A percentile compares a stretch with the other conserved stretches of the same genome.
Evolutionary conservation across 2,797 vertebrate genomes (phyloP).

Genomic region (Erithacus rubecula): DNA sequence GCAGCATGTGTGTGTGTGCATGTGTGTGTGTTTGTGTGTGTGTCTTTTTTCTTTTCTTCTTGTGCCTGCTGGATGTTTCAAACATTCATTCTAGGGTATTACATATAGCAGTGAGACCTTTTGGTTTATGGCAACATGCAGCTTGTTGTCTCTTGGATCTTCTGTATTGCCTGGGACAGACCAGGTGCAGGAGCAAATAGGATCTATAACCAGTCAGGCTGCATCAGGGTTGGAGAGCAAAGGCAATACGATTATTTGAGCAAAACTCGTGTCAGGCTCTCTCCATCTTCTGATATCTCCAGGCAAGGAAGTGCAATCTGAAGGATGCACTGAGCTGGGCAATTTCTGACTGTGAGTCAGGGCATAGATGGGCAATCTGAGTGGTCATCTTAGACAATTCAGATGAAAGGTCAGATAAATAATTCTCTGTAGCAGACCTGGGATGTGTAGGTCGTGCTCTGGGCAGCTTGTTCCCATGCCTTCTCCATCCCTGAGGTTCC

Average conservation of each 20-base stretch:
- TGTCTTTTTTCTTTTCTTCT: background rate
- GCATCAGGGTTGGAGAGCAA: fast-evolving
- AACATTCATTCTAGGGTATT: background rate
- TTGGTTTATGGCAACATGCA: background rate
- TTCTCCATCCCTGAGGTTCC: background rate
- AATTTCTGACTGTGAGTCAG: background rate
- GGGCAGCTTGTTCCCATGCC: background rate
- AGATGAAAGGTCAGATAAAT: background rate
- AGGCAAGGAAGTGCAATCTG: background rate
- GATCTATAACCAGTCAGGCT: background rate
- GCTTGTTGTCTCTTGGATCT: background rate
- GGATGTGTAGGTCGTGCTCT: fast-evolving
- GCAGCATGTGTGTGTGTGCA: background rate
- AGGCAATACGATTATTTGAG: fast-evolving
- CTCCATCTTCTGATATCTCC: background rate
- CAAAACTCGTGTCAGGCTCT: background rate
- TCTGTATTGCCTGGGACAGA: background rate
- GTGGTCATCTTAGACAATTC: background rate
- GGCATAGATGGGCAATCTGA: background rate
- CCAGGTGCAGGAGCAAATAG: fast-evolving
- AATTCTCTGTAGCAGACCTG: background rate
- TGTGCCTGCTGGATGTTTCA: slow-evolving; percentile 29
- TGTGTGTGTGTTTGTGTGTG: background rate
- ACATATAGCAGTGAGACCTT: background rate
- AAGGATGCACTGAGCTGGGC: background rate